These are phyloP conservation scores for Champsocephalus esox DNA, from an alignment of 2,797 vertebrate species.

Conservation along the genomic window DNA sequence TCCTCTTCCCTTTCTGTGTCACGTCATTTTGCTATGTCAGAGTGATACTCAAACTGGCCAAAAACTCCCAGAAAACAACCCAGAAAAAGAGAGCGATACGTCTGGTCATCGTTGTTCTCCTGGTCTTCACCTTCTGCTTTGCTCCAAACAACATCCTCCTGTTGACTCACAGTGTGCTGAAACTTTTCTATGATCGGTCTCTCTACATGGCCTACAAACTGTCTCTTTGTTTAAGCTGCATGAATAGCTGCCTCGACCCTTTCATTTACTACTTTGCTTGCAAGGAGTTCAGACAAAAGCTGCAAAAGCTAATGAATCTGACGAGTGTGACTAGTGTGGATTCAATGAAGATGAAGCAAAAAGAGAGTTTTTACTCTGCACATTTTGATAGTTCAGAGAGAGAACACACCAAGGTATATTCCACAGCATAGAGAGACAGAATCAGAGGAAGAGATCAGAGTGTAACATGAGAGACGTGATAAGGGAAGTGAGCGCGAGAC, in stretches of 20 bases:
- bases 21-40: constrained; percentile 90
- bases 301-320: constrained; percentile 80
- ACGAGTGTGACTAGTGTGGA: constrained; percentile 69
- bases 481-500: constrained; percentile 10
- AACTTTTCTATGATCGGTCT: constrained; percentile 80
- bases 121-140: constrained; percentile 90
- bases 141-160: constrained; percentile 93
- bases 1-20: constrained; percentile 89
- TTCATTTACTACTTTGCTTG: constrained; percentile 97
- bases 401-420: constrained; percentile 43
- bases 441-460: not conserved
- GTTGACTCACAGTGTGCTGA: constrained; percentile 85
- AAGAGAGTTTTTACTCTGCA: constrained; percentile 82
- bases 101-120: constrained; percentile 86
- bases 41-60: constrained; percentile 87
- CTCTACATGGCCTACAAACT: constrained; percentile 92
- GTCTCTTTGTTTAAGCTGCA: constrained; percentile 90
- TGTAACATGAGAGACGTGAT: not conserved
- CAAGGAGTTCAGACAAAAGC: constrained; percentile 90
- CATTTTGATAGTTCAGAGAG: constrained; percentile 58
- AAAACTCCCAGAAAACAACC: constrained; percentile 53
- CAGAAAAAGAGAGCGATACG: constrained; percentile 86
- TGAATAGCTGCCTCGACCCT: constrained; percentile 95
- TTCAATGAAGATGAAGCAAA: constrained; percentile 63
- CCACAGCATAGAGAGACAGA: not conserved